Evolutionary conservation across 2,888 invertebrate genomes (phyloP).

Genomic region (Chaetogeoica ovagalla): DNA sequence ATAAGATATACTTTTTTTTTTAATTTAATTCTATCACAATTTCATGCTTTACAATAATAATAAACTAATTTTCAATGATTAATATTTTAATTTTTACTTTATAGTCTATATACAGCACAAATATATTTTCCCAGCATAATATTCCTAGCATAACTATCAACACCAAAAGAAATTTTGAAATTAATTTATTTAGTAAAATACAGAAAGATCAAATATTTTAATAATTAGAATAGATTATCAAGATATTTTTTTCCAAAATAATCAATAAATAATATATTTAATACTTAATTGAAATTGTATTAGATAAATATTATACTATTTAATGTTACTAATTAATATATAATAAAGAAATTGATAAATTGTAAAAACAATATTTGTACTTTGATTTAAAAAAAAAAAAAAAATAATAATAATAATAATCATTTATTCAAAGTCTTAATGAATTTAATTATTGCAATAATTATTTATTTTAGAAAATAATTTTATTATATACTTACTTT

Average conservation of each 20-base stretch:
- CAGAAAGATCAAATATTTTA: background rate
- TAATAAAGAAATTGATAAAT: too few relatives aligned
- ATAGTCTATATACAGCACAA: conserved; percentile 21
- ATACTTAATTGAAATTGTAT: background rate
- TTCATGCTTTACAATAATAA: conserved; percentile 21
- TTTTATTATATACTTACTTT: conserved; percentile 73
- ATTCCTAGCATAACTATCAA: background rate
- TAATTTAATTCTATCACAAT: conserved; percentile 4
- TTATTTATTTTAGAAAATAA: background rate
- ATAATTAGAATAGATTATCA: background rate
- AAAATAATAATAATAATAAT: too few relatives aligned
- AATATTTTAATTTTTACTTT: conserved; percentile 2
- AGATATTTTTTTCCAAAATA: background rate
- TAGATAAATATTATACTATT: too few relatives aligned
- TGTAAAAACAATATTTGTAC: background rate
- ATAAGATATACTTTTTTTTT: conserved; percentile 12
- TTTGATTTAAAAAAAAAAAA: background rate
- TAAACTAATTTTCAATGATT: conserved; percentile 6
- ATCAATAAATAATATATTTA: background rate
- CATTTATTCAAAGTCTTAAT: background rate
- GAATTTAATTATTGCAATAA: background rate
- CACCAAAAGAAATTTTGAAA: conserved; percentile 18
- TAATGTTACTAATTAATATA: too few relatives aligned
- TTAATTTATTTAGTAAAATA: background rate
- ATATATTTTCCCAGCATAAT: background rate